Base-by-base conservation (phyloP, 2,797 vertebrate genomes). In the Propithecus deckenii region DNA sequence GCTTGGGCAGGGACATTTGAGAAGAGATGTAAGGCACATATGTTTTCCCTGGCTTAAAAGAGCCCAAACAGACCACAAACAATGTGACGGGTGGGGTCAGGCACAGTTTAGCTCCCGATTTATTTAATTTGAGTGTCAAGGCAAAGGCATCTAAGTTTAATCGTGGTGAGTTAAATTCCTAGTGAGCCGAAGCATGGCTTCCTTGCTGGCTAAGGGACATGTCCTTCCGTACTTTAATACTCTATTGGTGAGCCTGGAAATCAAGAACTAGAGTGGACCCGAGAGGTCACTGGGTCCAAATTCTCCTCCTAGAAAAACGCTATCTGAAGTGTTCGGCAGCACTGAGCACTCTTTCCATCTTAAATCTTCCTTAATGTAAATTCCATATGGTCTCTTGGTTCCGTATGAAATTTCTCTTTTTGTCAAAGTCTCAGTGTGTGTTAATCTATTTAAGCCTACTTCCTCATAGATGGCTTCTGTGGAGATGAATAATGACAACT, bases 121-220 rank as follows among this genome's bases (percentile, higher is more conserved):
- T 97, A 93, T 96, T 96, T 97, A 93, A 96, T 86, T 94, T 81
- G 79, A 87, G 81, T 93, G 89, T 95, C 94, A 95, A 91, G 74
- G 91, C 79, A 91, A 93, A 80, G 86, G 23, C 67, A 79, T 75
- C 69, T 86, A 74, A 74, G 85, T 71, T 94, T 75, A 85, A 30
- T 7, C 52, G 57, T 93, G 52, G 84, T 81, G 83, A 89, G 61
- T 89, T 92, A 86, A 75, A 75, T 87, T 95, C 86, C 93, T 46
- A 13, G 9, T 79, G 15, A 96, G 20, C 69, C 52, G 25, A 94
- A 5, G 38, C 15, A 38, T 89, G 59, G n/a, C 79, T 92, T 95
- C 12, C 67, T 89, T 50, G 32, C 55, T 84, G n/a, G 93, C 71
- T 76, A 12, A 52, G 7, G 28, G 52, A 76, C 15, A 0, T 76